phyloP scores from a whole-genome alignment of 2,113 vertebrate genomes.

The Ramphastos sulfuratus region DNA sequence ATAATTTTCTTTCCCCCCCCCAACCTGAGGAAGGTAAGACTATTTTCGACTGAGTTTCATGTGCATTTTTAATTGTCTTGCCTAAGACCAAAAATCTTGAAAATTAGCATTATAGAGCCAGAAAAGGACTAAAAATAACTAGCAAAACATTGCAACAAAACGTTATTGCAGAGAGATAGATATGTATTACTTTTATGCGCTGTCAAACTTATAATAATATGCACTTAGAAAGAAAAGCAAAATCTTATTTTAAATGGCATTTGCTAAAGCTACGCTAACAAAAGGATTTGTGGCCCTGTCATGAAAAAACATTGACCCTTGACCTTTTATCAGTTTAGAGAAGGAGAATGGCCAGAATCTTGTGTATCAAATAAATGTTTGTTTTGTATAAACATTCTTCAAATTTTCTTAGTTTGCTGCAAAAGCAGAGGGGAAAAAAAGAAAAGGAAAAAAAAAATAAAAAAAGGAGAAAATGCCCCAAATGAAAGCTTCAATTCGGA shows the following conservation, averaged over 20 bases:
- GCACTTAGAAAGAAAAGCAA: conserved; percentile 55
- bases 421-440: neutral
- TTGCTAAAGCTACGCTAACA: conserved; percentile 72
- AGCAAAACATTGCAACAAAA: neutral
- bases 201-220: conserved; percentile 53
- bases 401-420: conserved; percentile 26
- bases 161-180: conserved; percentile 46
- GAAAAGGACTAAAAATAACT: neutral
- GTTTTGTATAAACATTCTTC: conserved; percentile 58
- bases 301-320: conserved; percentile 83
- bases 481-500: conserved; percentile 63
- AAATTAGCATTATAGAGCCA: conserved; percentile 5
- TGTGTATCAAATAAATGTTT: conserved; percentile 49
- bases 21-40: neutral
- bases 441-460: neutral
- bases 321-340: conserved; percentile 78
- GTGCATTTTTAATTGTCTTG: neutral
- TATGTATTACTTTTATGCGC: conserved; percentile 53
- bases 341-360: conserved; percentile 63
- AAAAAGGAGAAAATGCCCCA: conserved; percentile 3
- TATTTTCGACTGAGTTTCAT: neutral
- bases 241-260: conserved; percentile 74
- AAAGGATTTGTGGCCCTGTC: conserved; percentile 75
- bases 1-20: neutral
- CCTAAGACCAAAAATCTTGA: neutral